Conservation (phyloP, 2,797 vertebrate species). For the Spinibarbus caldwelli region DNA sequence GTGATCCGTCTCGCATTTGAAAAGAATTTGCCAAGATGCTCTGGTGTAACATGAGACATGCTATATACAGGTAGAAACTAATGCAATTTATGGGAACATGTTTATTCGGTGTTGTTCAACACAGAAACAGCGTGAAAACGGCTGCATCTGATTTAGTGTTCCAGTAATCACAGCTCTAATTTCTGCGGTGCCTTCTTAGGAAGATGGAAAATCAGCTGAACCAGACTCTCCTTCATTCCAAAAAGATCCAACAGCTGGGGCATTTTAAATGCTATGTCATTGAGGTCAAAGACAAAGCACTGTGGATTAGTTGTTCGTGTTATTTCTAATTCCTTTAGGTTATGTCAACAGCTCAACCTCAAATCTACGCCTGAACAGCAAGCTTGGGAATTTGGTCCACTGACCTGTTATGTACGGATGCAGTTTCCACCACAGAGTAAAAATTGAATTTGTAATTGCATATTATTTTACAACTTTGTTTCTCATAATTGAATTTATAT, state of each 20-base stretch:
- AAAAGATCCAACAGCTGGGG: slow-evolving; percentile 36
- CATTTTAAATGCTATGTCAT: slow-evolving; percentile 18
- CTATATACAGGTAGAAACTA: slow-evolving; percentile 22
- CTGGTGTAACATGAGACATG: background rate
- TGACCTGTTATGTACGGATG: background rate
- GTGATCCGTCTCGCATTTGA: background rate
- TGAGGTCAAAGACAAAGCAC: slow-evolving; percentile 58
- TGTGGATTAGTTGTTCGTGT: slow-evolving; percentile 65
- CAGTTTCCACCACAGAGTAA: background rate
- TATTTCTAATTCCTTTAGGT: slow-evolving; percentile 63
- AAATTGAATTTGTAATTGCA: background rate
- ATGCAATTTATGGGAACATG: slow-evolving; percentile 1
- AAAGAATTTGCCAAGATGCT: background rate
- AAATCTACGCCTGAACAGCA: background rate
- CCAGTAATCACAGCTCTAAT: slow-evolving; percentile 46
- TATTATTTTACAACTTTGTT: background rate
- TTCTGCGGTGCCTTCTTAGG: slow-evolving; percentile 37
- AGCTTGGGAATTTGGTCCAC: slow-evolving; percentile 6
- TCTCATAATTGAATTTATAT: background rate
- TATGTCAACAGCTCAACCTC: slow-evolving; percentile 24
- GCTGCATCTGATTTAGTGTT: slow-evolving; percentile 40
- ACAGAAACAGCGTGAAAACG: background rate
- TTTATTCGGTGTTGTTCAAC: slow-evolving; percentile 6
- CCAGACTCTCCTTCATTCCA: slow-evolving; percentile 30
- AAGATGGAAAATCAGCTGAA: slow-evolving; percentile 42